Percentiles rank a stretch among this genome's conserved stretches.
Conservation (phyloP, 1,140 invertebrate species). For the Microplitis mediator region DNA sequence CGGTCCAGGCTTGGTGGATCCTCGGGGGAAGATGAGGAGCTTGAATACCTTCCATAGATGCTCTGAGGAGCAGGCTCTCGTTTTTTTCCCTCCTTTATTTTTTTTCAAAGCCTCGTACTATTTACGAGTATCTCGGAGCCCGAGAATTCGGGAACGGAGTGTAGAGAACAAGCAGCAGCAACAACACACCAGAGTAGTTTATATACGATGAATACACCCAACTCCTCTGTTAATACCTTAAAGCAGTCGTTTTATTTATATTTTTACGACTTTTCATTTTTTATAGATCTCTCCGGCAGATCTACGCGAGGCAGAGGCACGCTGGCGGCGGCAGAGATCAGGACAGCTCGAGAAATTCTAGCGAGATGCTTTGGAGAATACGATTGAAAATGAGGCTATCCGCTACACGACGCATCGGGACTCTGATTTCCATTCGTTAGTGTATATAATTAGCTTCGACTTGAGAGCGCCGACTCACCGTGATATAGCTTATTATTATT, state of each 20-base stretch:
- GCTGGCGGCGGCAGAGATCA: no score
- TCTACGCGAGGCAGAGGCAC: not conserved
- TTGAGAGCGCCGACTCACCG: slow-evolving; percentile 23
- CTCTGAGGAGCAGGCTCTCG: not conserved
- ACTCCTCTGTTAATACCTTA: no score
- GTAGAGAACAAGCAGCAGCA: no score
- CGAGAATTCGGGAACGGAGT: not conserved
- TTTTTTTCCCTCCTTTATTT: not conserved
- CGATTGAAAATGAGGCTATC: slow-evolving; percentile 34
- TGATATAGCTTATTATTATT: no score
- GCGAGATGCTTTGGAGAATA: slow-evolving; percentile 12
- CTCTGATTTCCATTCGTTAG: slow-evolving; percentile 43
- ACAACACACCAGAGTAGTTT: not conserved
- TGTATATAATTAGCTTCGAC: slow-evolving; percentile 40
- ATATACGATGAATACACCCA: not conserved
- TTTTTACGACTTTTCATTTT: not conserved
- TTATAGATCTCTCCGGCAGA: not conserved
- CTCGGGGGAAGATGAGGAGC: slow-evolving; percentile 3
- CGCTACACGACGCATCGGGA: slow-evolving; percentile 32
- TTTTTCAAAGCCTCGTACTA: slow-evolving; percentile 1
- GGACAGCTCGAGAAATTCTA: slow-evolving; percentile 11
- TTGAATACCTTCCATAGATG: slow-evolving; percentile 9
- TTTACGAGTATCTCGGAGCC: not conserved
- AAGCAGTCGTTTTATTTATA: no score
- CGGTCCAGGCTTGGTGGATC: not conserved